Base-by-base conservation (phyloP, 2,888 invertebrate species). In the Drosophila fulvimacula region DNA sequence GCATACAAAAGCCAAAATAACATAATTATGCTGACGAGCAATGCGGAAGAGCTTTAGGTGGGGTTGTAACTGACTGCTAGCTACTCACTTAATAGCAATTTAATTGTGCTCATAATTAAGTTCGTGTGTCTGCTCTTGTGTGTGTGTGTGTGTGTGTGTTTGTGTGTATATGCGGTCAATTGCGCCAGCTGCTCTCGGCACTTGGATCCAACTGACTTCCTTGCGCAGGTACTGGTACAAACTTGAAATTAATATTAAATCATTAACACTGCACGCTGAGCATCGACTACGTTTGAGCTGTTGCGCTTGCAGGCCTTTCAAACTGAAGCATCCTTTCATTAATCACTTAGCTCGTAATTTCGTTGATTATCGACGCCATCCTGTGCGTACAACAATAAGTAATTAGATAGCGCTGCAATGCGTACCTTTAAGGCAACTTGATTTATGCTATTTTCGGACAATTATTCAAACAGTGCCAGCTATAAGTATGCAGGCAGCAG, bases 11-110 rank as follows among this genome's bases (percentile, higher is more conserved):
- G 63, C 63, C 73, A 52, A 66, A 72, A 79, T 79, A 82, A 87
- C 69, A 82, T 87, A 87, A 82, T 82, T 82, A 84, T 70, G 57
- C 59, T 41, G 48, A 53, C 48, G 70, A 69, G 51, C 52, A 51
- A 15, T 34, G 42, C 19, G 34, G 10, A 21, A 32, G 27, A 10
- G 19, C 53, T 42, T 4, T 7, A 32, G 42, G 55, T 41, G 39
- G n/a, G 24, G 56, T 13, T 10, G 44, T 30, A 46, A 46, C 42
- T 52, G 56, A 58, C 73, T 63, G 59, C 70, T 32, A 76, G 71
- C 56, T 71, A 66, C 66, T 59, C 82, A 61, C 58, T 67, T 84
- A 84, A 87, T 84, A 69, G 88, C 73, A 79, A 82, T 87, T 82
- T 84, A 79, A 87, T 87, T 77, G 79, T 73, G 70, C 73, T 63